phyloP scores from a whole-genome alignment of 1,140 invertebrate species.

The Lanistes nyassanus region DNA sequence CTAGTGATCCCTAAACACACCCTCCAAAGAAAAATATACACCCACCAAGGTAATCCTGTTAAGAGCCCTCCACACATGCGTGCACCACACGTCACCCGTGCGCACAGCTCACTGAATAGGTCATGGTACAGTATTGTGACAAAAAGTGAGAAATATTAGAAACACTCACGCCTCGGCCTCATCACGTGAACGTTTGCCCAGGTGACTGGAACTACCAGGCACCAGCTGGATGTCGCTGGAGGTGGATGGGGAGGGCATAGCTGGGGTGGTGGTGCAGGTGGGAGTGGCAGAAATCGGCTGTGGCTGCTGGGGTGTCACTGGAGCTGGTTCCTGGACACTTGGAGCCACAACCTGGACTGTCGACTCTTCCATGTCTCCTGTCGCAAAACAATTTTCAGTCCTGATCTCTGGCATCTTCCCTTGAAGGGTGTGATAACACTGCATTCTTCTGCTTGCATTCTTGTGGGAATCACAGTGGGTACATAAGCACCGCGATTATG shows the following conservation, averaged over 20 bases:
- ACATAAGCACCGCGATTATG: too few species aligned
- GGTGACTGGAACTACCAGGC: not conserved
- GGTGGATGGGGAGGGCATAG: conserved; percentile 33
- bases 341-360: conserved; percentile 31
- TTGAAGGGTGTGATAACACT: too few species aligned
- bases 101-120: too few species aligned
- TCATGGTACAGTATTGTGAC: too few species aligned
- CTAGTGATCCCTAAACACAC: too few species aligned
- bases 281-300: conserved; percentile 43
- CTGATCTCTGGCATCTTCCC: not conserved
- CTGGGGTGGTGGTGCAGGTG: conserved; percentile 44
- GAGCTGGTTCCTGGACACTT: conserved; percentile 27
- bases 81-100: too few species aligned
- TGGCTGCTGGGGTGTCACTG: conserved; percentile 41
- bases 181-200: conserved; percentile 7
- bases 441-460: too few species aligned
- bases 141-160: not conserved
- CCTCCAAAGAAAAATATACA: too few species aligned
- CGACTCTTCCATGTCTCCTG: conserved; percentile 6
- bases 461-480: too few species aligned
- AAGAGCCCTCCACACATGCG: too few species aligned
- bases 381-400: not conserved
- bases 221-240: not conserved
- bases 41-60: too few species aligned
- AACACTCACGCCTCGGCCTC: conserved; percentile 7